A percentile compares a stretch with the other conserved stretches of the same genome.
Evolutionary conservation across 2,113 vertebrate species (phyloP).

Genomic region (Ammodytes dubius): DNA sequence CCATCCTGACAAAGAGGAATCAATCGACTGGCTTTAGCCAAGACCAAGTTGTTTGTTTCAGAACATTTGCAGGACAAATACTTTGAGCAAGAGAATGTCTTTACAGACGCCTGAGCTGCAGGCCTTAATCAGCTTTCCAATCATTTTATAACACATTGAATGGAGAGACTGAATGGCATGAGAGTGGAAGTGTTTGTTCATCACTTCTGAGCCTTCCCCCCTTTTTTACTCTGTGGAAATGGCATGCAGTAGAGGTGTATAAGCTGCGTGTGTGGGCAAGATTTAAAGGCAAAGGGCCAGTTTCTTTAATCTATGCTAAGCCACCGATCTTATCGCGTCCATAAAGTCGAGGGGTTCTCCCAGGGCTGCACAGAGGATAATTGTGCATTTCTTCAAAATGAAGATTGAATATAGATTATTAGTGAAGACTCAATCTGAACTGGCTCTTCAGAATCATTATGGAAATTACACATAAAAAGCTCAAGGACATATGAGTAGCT

Average conservation of each 20-base stretch:
- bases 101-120: background rate
- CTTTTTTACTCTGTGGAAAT: conserved; percentile 9
- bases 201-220: conserved; percentile 4
- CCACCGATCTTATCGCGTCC: conserved; percentile 13
- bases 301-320: conserved; percentile 45
- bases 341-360: conserved; percentile 3
- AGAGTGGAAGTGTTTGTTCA: conserved; percentile 6
- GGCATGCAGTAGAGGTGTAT: background rate
- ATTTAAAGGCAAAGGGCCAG: conserved; percentile 32
- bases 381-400: background rate
- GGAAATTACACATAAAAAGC: background rate
- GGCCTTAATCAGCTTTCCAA: background rate
- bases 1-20: conserved; percentile 27
- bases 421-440: background rate
- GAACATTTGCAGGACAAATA: background rate
- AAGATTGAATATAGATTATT: conserved; percentile 1
- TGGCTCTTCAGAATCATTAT: background rate
- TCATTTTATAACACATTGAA: background rate
- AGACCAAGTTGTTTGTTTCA: background rate
- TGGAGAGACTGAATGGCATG: background rate
- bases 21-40: conserved; percentile 10
- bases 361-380: background rate
- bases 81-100: background rate
- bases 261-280: conserved; percentile 3
- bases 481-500: background rate